phyloP scores from a whole-genome alignment of 1,140 invertebrate genomes.

The Cephus cinctus region DNA sequence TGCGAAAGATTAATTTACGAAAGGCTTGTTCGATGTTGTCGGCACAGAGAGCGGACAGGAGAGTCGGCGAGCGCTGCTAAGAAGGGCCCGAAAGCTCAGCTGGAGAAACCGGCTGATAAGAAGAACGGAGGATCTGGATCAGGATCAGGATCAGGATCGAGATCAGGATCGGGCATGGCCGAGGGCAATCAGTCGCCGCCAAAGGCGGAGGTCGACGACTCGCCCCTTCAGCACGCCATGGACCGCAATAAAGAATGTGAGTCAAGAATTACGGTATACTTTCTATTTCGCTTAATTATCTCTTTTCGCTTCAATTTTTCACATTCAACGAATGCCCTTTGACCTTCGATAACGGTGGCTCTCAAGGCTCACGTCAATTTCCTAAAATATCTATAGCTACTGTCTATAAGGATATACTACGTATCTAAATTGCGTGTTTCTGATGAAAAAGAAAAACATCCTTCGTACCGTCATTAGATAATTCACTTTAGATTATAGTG shows the following conservation, averaged over 20 bases:
- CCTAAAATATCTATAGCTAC: no score
- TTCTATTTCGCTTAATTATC: neutral
- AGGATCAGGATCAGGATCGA: conserved; percentile 50
- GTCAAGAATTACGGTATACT: no score
- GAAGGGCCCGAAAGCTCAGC: conserved; percentile 47
- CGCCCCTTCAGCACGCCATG: conserved; percentile 87
- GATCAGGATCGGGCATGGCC: conserved; percentile 62
- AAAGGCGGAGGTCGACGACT: conserved; percentile 90
- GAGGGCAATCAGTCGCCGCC: conserved; percentile 76
- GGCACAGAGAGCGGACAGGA: neutral
- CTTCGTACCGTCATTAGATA: no score
- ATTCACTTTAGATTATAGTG: no score
- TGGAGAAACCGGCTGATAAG: conserved; percentile 43
- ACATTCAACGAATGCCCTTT: no score
- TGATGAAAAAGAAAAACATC: no score
- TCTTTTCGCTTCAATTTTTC: neutral
- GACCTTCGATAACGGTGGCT: no score
- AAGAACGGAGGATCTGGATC: conserved; percentile 36
- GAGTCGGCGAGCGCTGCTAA: conserved; percentile 18
- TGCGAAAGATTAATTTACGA: conserved; percentile 38
- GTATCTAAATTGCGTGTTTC: no score
- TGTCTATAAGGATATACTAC: no score
- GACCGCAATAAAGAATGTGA: conserved; percentile 98
- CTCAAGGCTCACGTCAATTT: no score
- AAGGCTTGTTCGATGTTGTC: conserved; percentile 26